phyloP scores from a whole-genome alignment of 2,888 invertebrate species.

The Tenthredo notha region DNA sequence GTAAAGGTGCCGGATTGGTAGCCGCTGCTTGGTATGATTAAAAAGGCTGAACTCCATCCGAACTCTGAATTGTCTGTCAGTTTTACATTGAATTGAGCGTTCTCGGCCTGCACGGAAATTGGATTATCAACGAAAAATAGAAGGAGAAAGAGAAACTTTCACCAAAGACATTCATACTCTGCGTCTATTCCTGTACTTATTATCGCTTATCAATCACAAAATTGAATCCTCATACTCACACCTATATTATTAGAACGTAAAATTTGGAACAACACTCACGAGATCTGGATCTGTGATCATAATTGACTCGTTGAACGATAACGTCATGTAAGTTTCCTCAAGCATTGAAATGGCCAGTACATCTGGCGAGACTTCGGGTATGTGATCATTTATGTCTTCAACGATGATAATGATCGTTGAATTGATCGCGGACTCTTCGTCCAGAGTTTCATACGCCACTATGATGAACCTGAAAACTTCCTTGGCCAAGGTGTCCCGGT shows the following conservation, averaged over 20 bases:
- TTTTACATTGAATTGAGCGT: conserved; percentile 81
- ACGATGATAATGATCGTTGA: conserved; percentile 75
- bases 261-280: conserved; percentile 65
- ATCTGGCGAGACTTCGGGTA: conserved; percentile 79
- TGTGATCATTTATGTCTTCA: conserved; percentile 84
- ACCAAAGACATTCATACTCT: neutral
- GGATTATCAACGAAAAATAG: neutral
- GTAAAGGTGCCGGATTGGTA: conserved; percentile 82
- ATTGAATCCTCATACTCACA: neutral
- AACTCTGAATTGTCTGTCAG: conserved; percentile 68
- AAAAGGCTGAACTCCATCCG: conserved; percentile 79
- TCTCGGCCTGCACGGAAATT: conserved; percentile 79
- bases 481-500: conserved; percentile 71
- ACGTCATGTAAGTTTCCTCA: conserved; percentile 80
- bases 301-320: conserved; percentile 79
- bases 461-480: conserved; percentile 70
- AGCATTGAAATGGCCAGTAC: conserved; percentile 76
- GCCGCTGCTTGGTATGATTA: conserved; percentile 82
- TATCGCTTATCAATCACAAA: neutral
- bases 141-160: neutral
- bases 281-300: conserved; percentile 77
- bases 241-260: neutral
- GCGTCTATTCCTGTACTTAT: neutral
- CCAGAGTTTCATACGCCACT: conserved; percentile 72
- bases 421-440: conserved; percentile 61